Evolutionary conservation across 2,113 vertebrate species (phyloP).

Genomic region (Neolamprologus devosi): DNA sequence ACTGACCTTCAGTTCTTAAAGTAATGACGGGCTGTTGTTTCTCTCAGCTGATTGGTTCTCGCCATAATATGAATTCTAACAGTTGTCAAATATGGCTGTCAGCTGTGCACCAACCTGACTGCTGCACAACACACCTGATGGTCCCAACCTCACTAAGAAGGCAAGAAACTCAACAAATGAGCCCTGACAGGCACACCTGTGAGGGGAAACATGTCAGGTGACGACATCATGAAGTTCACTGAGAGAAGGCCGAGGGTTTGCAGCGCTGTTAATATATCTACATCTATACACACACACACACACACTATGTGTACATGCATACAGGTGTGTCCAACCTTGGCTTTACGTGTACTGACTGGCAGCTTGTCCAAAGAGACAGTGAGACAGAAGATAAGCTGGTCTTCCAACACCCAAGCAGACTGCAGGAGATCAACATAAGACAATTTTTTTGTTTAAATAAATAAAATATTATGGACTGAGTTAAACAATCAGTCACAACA

Average conservation of each 20-base stretch:
- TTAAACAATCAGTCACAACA: not conserved
- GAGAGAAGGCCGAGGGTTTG: not conserved
- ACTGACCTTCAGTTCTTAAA: accelerated
- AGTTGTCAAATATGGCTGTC: too few relatives aligned
- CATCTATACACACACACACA: not conserved
- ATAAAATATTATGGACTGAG: accelerated
- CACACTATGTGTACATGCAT: not conserved
- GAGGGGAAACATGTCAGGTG: not conserved
- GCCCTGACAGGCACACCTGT: accelerated
- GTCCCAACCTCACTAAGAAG: not conserved
- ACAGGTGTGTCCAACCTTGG: not conserved
- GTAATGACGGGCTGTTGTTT: too few relatives aligned
- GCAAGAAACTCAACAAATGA: accelerated
- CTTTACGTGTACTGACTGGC: not conserved
- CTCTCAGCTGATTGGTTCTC: not conserved
- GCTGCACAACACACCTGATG: not conserved
- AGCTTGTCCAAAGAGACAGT: not conserved
- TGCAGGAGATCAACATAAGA: not conserved
- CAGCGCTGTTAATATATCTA: accelerated
- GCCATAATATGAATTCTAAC: not conserved
- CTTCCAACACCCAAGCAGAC: not conserved
- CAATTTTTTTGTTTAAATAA: not conserved
- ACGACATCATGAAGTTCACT: accelerated
- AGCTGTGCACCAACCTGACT: not conserved
- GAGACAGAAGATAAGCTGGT: not conserved